Conservation (phyloP, 2,113 vertebrate genomes). For the Oryzias javanicus region DNA sequence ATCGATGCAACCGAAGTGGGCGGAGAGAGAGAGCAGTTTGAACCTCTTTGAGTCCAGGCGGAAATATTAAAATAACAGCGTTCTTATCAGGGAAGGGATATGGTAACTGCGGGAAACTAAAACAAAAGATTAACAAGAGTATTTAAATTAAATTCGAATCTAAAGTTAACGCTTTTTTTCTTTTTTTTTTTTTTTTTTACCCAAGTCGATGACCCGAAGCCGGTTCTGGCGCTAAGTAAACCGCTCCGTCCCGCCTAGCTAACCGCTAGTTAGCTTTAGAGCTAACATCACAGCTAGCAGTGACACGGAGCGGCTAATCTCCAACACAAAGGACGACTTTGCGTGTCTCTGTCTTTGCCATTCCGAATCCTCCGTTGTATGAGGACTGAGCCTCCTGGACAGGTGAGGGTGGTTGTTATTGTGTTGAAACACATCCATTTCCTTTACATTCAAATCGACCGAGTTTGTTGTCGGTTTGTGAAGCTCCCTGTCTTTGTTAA, state of each 20-base stretch:
- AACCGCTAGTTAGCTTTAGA: constrained; percentile 57
- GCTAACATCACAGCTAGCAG: constrained; percentile 60
- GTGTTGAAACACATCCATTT: background rate
- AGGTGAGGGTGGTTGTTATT: constrained; percentile 60
- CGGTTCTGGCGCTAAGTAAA: constrained; percentile 60
- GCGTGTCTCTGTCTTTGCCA: constrained; percentile 19
- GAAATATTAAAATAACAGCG: constrained; percentile 50
- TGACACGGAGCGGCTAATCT: constrained; percentile 42
- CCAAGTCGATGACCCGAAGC: constrained; percentile 36
- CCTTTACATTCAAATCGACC: background rate
- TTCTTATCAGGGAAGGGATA: background rate
- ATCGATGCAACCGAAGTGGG: constrained; percentile 63
- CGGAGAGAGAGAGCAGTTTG: constrained; percentile 67
- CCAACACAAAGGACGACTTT: constrained; percentile 56
- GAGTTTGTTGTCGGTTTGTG: constrained; percentile 8
- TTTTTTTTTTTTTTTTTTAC: no score
- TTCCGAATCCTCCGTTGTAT: constrained; percentile 54
- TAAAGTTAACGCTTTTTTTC: constrained; percentile 8
- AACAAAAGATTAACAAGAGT: no score
- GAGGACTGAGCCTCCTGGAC: constrained; percentile 51
- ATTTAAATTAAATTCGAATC: background rate
- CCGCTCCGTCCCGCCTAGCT: constrained; percentile 51
- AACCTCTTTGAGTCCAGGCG: constrained; percentile 58
- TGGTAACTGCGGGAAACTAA: no score
- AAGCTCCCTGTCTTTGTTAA: constrained; percentile 40